Base-by-base conservation (phyloP, 1,140 invertebrate species). In the Physella acuta region DNA sequence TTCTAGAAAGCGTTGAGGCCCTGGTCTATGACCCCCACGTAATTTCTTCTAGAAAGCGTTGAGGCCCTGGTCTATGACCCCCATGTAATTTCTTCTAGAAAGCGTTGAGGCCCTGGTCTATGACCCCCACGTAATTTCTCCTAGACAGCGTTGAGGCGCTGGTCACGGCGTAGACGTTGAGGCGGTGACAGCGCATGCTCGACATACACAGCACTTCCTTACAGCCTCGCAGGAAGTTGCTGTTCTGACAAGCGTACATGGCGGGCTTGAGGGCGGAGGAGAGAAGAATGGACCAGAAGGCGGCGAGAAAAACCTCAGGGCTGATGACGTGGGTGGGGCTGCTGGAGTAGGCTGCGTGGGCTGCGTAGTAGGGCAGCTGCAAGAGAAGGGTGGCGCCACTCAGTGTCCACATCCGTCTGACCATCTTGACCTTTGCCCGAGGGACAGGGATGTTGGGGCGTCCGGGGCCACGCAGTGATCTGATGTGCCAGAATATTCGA, bases 161-260 rank as follows among this genome's bases (percentile, higher is more conserved):
- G 8, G 79, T 82, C 49, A 81, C 78, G 16, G 76, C 70, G 73
- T 82, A 82, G 0, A 71, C 70, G 65, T 79, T 77, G 24, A 76
- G 70, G 26, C 81, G 73, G 71, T 82, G 81, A 55, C 81, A 82
- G 36, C 72, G 73, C 74, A 79, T 79, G n/a, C 70, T 71, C 16
- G 79, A 79, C 75, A 81, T 78, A 56, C 81, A 82, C 59, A 81
- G 71, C 30, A 81, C 75, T 63, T 81, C 78, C 58, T 77, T 74
- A 64, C 78, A 81, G 5, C 81, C 81, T 14, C 80, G 72, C 34
- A 79, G 58, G 68, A 82, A 82, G 71, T 81, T 82, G 1, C 79
- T 73, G 66, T 82, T 82, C 66, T 73, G 75, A 30, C 73, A 75
- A 34, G 80, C 66, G 72, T 82, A 82, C 14, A 81, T 58, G 14